phyloP scores from a whole-genome alignment of 1,140 invertebrate genomes.

The Brachionus rotundiformis region DNA sequence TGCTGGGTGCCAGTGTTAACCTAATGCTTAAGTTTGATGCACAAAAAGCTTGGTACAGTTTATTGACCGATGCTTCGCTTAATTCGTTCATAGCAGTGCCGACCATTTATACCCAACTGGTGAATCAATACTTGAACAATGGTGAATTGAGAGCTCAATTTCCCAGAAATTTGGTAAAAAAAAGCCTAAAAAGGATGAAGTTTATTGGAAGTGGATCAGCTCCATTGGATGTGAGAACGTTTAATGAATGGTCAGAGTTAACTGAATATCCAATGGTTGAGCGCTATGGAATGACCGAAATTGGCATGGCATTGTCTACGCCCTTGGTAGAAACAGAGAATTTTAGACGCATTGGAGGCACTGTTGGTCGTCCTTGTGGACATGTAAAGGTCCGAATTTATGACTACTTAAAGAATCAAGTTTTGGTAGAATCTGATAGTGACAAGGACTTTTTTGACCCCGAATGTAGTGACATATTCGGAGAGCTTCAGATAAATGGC shows the following conservation, averaged over 20 bases:
- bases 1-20: constrained; percentile 72
- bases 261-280: constrained; percentile 81
- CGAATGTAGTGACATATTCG: constrained; percentile 62
- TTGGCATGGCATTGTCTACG: constrained; percentile 84
- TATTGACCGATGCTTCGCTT: constrained; percentile 67
- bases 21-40: constrained; percentile 72
- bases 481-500: constrained; percentile 76
- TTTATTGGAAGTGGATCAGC: constrained; percentile 82
- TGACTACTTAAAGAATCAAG: not conserved
- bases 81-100: constrained; percentile 85
- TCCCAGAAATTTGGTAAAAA: constrained; percentile 61
- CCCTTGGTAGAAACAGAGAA: constrained; percentile 68
- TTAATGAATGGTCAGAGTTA: constrained; percentile 77
- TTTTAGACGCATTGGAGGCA: constrained; percentile 69
- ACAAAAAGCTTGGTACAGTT: constrained; percentile 56
- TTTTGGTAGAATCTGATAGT: constrained; percentile 63
- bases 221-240: constrained; percentile 74
- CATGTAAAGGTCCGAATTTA: constrained; percentile 68
- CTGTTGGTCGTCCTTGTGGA: constrained; percentile 72
- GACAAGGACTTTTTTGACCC: constrained; percentile 60
- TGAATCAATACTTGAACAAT: constrained; percentile 73
- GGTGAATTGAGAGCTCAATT: not conserved
- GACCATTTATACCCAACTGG: constrained; percentile 80
- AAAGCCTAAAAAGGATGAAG: constrained; percentile 57
- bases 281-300: constrained; percentile 88